Evolutionary conservation across 2,113 vertebrate genomes (phyloP).

Genomic region (Labeo rohita): DNA sequence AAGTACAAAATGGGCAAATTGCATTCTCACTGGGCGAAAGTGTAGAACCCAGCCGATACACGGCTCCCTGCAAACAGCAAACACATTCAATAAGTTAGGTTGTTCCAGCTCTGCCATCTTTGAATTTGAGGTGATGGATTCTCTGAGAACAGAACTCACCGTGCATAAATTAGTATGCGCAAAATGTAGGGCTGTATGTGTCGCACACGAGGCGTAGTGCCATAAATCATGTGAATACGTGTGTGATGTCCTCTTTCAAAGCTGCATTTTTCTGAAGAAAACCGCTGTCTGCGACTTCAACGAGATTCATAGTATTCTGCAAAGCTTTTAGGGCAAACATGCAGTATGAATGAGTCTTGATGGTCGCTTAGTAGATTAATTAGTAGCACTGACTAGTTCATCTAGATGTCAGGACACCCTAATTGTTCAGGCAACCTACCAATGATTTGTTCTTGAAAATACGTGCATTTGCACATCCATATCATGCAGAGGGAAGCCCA

Average conservation of each 20-base stretch:
- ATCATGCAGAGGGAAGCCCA: not conserved
- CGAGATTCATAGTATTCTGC: not conserved
- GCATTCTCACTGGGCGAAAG: slow-evolving; percentile 17
- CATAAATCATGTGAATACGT: slow-evolving; percentile 3
- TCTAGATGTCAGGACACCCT: slow-evolving; percentile 2
- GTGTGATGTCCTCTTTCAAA: slow-evolving; percentile 5
- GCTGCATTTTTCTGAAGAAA: not conserved
- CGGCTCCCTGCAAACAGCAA: slow-evolving; percentile 18
- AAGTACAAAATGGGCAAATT: slow-evolving; percentile 19
- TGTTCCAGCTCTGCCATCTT: slow-evolving; percentile 8
- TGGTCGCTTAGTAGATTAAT: not conserved
- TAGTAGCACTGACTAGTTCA: not conserved
- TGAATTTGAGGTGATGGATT: slow-evolving; percentile 11
- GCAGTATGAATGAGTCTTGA: not conserved
- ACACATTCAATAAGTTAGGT: slow-evolving; percentile 30
- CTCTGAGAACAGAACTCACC: not conserved
- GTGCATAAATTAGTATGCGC: slow-evolving; percentile 4
- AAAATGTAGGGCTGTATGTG: not conserved
- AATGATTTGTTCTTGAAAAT: not conserved
- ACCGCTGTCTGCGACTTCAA: not conserved
- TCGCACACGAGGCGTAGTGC: not conserved
- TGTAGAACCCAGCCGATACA: slow-evolving; percentile 11
- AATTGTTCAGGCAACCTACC: not conserved
- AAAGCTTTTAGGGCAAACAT: not conserved
- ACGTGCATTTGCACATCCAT: not conserved